phyloP scores from a whole-genome alignment of 2,888 invertebrate species.

The Halocaridina rubra region DNA sequence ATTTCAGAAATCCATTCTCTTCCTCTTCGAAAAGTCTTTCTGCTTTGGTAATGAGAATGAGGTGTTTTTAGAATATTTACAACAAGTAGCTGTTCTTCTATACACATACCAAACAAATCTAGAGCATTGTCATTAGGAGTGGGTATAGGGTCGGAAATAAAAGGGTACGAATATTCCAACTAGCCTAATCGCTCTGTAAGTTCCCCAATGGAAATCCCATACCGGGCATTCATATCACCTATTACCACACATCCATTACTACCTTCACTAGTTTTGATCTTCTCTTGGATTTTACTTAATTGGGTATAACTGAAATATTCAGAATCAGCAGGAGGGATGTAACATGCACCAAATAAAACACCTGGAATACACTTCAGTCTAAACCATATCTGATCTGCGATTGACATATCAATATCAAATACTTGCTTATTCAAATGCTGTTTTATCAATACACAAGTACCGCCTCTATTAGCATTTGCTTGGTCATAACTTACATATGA shows the following conservation, averaged over 20 bases:
- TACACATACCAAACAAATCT: neutral
- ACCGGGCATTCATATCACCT: slow-evolving; percentile 1
- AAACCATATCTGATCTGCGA: slow-evolving; percentile 18
- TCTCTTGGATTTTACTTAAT: neutral
- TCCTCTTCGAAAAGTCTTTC: too few species aligned
- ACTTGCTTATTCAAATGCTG: neutral
- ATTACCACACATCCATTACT: neutral
- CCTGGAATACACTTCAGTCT: slow-evolving; percentile 8
- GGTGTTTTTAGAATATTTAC: neutral
- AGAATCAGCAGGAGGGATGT: slow-evolving; percentile 5
- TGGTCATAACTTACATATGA: neutral
- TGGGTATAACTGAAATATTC: neutral
- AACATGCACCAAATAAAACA: slow-evolving; percentile 7
- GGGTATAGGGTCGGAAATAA: neutral
- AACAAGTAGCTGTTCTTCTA: neutral
- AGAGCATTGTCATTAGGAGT: neutral
- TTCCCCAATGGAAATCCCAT: neutral
- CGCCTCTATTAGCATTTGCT: neutral
- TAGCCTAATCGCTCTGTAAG: neutral
- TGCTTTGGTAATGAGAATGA: neutral
- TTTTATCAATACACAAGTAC: neutral
- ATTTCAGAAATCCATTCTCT: too few species aligned
- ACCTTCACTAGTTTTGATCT: slow-evolving; percentile 14
- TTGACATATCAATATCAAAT: neutral
- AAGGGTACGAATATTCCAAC: neutral